Evolutionary conservation across 2,888 invertebrate species (phyloP), one percentile per base, ranked within the genome.

Genomic region (Bellardia pandia): DNA sequence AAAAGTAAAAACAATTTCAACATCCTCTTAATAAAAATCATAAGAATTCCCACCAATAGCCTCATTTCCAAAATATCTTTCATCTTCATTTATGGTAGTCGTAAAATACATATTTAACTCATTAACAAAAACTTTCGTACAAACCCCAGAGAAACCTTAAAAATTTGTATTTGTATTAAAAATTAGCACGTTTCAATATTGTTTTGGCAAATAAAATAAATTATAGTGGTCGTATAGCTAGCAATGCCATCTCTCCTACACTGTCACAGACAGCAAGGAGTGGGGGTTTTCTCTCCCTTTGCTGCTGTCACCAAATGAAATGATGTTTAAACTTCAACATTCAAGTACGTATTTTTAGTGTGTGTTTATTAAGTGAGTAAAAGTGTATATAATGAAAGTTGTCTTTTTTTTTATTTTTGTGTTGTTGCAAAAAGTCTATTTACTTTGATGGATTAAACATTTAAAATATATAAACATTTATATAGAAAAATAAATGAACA

Each of bases 381-480:
- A 85, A 85, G 74, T 68, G 42, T 60, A 75, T 60, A 48, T 62
- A 75, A 75, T 69, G 69, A 85, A 79, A 85, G 85, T 62, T 51
- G 40, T 72, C 40, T 40, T 69, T 7, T 42, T 11, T 42, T 72
- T 9, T 53, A 33, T 37, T 42, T 45, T 8, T 42, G 37, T 66
- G 23, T 23, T 42, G 8, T 3, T 40, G 40, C 71, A 53, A 72
- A 64, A 40, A 64, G 56, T 77, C 16, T 72, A 77, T 82, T 84
- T 80, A 64, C 75, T 80, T 86, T 86, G 75, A 76, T 83, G 75
- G 69, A 75, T 79, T 76, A 78, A 83, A 58, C 78, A 79, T 69
- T 79, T 69, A 75, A 83, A 74, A 66, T 40, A 14, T n/a, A 72
- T 33, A 66, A 66, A 74, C 75, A 64, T 64, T 75, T 82, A 40